Base-by-base conservation (phyloP, 1,140 invertebrate genomes). In the Eupristina koningsbergeri region DNA sequence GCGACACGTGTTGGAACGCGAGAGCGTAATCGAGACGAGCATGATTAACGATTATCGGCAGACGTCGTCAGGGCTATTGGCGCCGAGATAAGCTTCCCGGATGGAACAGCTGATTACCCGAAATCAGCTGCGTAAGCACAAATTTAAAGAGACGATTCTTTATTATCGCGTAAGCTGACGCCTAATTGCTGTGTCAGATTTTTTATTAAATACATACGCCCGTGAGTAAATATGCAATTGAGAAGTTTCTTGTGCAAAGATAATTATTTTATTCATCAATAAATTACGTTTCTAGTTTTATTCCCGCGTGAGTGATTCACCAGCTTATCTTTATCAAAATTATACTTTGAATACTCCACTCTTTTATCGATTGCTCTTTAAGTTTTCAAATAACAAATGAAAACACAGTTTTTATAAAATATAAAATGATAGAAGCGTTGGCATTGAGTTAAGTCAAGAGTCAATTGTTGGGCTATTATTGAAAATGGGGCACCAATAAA, bases 71-170 rank as follows among this genome's bases (percentile, higher is more conserved):
- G n/a, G n/a, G n/a, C 13, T 47, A 73, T 50, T 50, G 45, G 50
- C 22, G 45, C 64, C 50, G 36, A 26, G 69, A 74, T 74, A 73
- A 39, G 34, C 3, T 7, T 17, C 39, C 7, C 41, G 31, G 50
- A 58, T 41, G n/a, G 19, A 73, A 71, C 47, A 73, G 79, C 67
- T 73, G 79, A 71, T 80, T 73, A 73, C 15, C 67, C 45, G 67
- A 41, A 69, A 50, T 78, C 76, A 64, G 29, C 63, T 39, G 78
- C 64, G 58, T 53, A 80, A 69, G 64, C 45, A 31, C 45, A 53
- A 71, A 80, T 69, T 80, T 80, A 80, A 80, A 80, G 77, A 77
- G 77, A 69, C 41, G n/a, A 22, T n/a, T n/a, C n/a, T 73, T 73
- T 73, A 73, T 45, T 39, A 67, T 67, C 31, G 64, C 17, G 17